phyloP scores from a whole-genome alignment of 35 echinoderm and acorn worm genomes.

The Anneissia japonica region DNA sequence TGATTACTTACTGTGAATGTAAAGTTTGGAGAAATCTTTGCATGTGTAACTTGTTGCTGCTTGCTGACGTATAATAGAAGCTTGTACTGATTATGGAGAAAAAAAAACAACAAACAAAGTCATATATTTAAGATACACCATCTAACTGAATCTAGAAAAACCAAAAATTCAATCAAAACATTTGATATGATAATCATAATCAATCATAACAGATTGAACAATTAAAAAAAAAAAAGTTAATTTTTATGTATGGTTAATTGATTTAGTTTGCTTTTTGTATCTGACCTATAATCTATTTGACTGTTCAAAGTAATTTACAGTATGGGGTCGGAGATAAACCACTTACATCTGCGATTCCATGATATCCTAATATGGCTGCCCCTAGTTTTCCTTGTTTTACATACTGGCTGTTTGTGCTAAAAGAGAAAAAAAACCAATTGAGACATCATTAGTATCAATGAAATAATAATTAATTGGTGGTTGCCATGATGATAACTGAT shows the following conservation, averaged over 20 bases:
- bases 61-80: slow-evolving; percentile 92
- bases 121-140: background rate
- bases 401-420: slow-evolving; percentile 84
- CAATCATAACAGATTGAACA: too few species aligned
- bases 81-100: slow-evolving; percentile 62
- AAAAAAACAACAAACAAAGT: background rate
- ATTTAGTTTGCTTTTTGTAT: too few species aligned
- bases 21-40: slow-evolving; percentile 68
- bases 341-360: slow-evolving; percentile 88
- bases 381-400: slow-evolving; percentile 93
- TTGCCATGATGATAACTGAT: too few species aligned
- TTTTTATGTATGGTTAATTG: too few species aligned
- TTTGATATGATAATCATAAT: background rate
- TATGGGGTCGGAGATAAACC: too few species aligned
- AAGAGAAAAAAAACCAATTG: background rate
- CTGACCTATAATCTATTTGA: too few species aligned
- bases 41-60: slow-evolving; percentile 81
- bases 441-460: too few species aligned
- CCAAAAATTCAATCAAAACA: background rate
- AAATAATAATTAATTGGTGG: too few species aligned
- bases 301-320: too few species aligned
- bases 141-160: background rate
- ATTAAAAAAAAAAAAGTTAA: too few species aligned
- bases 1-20: slow-evolving; percentile 76
- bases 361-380: slow-evolving; percentile 87